Conservation (phyloP, 2,888 invertebrate genomes). For the Metallyticus violacea region DNA sequence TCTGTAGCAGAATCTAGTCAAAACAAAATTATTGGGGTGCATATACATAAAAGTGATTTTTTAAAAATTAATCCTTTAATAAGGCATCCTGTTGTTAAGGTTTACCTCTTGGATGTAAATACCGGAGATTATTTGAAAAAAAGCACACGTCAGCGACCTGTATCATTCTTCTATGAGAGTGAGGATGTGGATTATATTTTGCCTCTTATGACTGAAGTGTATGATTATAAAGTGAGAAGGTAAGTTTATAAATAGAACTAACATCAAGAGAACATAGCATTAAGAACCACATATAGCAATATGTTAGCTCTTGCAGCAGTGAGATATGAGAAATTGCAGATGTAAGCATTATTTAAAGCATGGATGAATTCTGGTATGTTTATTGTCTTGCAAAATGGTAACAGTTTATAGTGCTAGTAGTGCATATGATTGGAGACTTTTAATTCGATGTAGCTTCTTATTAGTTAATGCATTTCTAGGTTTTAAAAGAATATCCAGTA, state of each 20-base stretch:
- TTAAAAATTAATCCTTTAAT: conserved; percentile 57
- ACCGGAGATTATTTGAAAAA: conserved; percentile 55
- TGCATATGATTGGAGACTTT: no score
- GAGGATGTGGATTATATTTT: conserved; percentile 49
- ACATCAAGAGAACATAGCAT: no score
- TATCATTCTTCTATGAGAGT: conserved; percentile 51
- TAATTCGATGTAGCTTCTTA: no score
- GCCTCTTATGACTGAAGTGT: conserved; percentile 60
- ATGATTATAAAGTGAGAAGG: conserved; percentile 56
- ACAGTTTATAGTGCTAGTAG: no score
- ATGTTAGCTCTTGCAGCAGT: no score
- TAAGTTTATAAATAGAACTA: conserved; percentile 42
- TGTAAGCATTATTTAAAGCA: no score
- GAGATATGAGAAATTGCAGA: no score
- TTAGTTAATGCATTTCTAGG: no score
- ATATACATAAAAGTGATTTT: conserved; percentile 57
- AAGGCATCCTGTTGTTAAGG: conserved; percentile 60
- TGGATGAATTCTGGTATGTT: no score
- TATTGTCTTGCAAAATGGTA: no score
- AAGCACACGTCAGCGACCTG: conserved; percentile 48
- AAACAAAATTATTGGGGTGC: conserved; percentile 50
- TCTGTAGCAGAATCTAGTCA: conserved; percentile 33
- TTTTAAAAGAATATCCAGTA: no score
- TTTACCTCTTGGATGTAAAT: conserved; percentile 56
- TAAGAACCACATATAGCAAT: no score